These are phyloP conservation scores for Ptychochromis oligacanthus DNA, from an alignment of 2,113 vertebrate genomes.

Conservation along the genomic window DNA sequence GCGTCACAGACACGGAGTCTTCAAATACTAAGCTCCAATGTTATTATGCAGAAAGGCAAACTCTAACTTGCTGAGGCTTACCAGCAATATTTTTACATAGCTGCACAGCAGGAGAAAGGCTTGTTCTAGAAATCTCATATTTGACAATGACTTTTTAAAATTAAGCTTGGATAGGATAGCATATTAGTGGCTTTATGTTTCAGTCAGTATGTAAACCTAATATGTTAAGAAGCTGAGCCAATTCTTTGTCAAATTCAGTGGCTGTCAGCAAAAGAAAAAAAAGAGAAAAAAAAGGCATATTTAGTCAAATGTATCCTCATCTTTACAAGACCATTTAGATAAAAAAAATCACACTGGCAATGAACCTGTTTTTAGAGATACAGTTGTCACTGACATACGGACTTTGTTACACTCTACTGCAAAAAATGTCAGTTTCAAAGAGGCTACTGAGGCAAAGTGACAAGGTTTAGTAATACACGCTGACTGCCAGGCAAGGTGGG, in stretches of 20 bases:
- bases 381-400: background rate
- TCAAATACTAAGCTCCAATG: constrained; percentile 17
- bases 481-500: constrained; percentile 47
- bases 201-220: background rate
- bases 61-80: constrained; percentile 22
- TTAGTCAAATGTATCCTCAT: background rate
- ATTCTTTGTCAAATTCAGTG: background rate
- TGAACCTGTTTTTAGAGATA: background rate
- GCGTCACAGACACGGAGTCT: background rate
- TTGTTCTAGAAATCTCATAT: background rate
- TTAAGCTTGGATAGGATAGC: background rate
- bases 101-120: background rate
- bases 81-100: constrained; percentile 22
- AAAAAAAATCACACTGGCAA: background rate
- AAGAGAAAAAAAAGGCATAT: background rate
- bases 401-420: background rate
- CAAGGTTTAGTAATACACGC: background rate
- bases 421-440: background rate
- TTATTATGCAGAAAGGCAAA: constrained; percentile 35
- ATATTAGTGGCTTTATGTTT: background rate
- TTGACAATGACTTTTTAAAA: background rate
- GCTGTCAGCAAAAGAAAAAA: background rate
- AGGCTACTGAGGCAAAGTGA: background rate
- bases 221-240: no score
- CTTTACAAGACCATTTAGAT: background rate